phyloP scores from a whole-genome alignment of 2,113 vertebrate species.

The Nycticebus coucang region DNA sequence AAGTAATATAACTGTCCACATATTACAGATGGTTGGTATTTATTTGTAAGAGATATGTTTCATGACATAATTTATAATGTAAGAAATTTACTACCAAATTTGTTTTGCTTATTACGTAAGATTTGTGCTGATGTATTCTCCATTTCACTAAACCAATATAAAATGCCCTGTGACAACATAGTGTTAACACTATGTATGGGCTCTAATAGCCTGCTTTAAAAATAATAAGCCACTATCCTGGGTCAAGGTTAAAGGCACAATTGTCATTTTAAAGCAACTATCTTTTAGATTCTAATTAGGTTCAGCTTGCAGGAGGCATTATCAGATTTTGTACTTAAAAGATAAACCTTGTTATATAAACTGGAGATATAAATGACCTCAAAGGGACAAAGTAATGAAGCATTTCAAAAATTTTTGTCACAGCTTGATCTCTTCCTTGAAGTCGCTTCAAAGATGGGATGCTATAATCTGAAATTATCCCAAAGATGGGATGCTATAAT shows the following conservation, averaged over 20 bases:
- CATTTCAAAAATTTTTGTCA: slow-evolving; percentile 38
- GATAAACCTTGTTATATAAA: slow-evolving; percentile 40
- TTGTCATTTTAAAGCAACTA: slow-evolving; percentile 15
- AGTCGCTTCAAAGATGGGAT: slow-evolving; percentile 40
- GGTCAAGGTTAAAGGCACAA: not conserved
- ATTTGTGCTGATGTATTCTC: not conserved
- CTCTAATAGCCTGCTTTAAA: not conserved
- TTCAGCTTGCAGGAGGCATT: not conserved
- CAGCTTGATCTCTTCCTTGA: slow-evolving; percentile 40
- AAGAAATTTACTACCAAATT: not conserved
- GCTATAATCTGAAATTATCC: not conserved
- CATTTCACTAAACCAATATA: not conserved
- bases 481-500: not conserved
- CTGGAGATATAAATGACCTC: slow-evolving; percentile 38
- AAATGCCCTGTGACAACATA: not conserved
- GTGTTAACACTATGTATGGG: not conserved
- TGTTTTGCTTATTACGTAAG: not conserved
- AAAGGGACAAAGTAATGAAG: slow-evolving; percentile 57
- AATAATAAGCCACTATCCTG: not conserved
- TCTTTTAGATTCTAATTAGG: slow-evolving; percentile 41
- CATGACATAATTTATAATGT: not conserved
- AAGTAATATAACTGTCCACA: not conserved
- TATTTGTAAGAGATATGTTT: not conserved
- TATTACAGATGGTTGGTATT: not conserved
- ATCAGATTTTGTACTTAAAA: slow-evolving; percentile 29